Conservation (phyloP, 2,113 vertebrate genomes). For the human region DNA sequence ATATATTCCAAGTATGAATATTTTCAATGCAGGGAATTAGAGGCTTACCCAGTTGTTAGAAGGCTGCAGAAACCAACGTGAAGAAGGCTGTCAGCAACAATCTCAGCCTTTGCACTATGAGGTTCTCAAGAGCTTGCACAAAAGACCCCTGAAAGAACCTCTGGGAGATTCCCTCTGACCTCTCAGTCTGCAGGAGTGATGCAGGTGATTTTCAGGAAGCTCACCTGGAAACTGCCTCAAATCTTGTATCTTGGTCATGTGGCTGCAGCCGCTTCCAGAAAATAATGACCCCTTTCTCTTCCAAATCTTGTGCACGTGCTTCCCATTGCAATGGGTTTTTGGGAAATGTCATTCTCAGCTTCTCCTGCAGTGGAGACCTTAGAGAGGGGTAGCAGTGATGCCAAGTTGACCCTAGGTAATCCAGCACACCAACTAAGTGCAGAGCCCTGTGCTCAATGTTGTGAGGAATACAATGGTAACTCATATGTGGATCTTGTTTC, state of each 20-base stretch:
- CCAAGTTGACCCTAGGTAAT: neutral
- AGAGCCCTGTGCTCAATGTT: neutral
- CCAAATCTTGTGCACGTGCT: neutral
- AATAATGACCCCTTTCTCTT: neutral
- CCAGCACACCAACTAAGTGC: neutral
- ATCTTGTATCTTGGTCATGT: neutral
- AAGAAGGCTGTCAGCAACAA: neutral
- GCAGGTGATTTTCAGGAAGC: neutral
- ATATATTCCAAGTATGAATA: neutral
- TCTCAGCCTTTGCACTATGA: neutral
- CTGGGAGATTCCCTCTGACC: neutral
- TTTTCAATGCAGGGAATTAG: neutral
- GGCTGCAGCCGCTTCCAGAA: neutral
- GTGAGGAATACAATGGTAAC: neutral
- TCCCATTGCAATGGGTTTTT: neutral
- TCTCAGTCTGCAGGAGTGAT: neutral
- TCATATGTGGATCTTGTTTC: neutral
- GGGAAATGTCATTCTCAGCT: neutral
- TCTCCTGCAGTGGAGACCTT: neutral
- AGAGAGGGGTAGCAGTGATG: neutral
- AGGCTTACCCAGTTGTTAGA: neutral
- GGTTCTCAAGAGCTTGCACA: neutral
- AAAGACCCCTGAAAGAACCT: neutral
- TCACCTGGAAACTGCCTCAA: neutral
- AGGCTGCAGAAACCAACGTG: neutral